A percentile compares a stretch with the other conserved stretches of the same genome.
These are phyloP conservation scores for Amblyjoppa proteus DNA, from an alignment of 2,888 invertebrate species.

Conservation along the genomic window DNA sequence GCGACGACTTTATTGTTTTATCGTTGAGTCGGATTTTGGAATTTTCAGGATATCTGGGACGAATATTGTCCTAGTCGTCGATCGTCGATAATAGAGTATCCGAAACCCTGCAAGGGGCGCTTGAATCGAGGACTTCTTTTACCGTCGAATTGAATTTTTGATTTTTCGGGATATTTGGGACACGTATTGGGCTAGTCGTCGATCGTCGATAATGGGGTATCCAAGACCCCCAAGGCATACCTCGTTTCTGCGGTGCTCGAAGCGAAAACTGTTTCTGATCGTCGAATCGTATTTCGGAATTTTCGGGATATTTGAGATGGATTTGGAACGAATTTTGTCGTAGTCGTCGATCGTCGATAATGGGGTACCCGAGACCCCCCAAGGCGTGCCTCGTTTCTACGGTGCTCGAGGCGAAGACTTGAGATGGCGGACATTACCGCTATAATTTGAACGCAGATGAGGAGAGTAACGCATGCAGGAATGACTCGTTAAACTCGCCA, in stretches of 20 bases:
- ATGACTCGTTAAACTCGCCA: constrained; percentile 48
- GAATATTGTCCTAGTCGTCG: not conserved
- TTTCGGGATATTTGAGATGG: not conserved
- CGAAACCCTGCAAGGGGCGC: too few species aligned
- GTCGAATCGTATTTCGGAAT: not conserved
- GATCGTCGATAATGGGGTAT: not conserved
- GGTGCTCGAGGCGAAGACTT: not conserved
- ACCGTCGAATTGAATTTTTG: too few species aligned
- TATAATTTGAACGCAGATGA: not conserved
- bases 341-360: not conserved
- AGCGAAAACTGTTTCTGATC: not conserved
- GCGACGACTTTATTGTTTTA: not conserved
- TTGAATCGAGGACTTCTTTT: too few species aligned
- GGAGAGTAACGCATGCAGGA: not conserved
- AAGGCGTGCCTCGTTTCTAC: not conserved
- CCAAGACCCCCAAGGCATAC: not conserved
- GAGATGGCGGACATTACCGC: not conserved
- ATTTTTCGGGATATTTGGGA: not conserved
- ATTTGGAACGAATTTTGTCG: not conserved
- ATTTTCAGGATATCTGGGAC: too few species aligned
- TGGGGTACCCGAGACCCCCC: not conserved
- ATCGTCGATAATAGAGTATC: not conserved
- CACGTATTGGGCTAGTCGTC: not conserved
- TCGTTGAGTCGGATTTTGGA: too few species aligned
- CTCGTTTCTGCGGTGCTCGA: not conserved